Percentiles rank a stretch among this genome's conserved stretches.
Evolutionary conservation across 2,888 invertebrate species (phyloP).

Genomic region (Chrysolina oricalcia): DNA sequence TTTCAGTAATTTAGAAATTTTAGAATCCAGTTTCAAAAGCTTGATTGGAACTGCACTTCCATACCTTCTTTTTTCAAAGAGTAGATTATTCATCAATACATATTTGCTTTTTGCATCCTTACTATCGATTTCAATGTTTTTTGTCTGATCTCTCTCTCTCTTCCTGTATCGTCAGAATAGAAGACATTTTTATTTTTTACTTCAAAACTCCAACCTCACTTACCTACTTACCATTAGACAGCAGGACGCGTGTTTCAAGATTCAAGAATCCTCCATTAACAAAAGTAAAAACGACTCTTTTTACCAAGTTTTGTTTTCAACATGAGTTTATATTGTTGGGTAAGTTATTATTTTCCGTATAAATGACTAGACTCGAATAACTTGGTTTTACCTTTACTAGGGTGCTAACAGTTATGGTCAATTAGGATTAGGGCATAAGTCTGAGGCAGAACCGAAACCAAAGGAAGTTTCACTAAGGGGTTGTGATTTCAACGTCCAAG

Average conservation of each 20-base stretch:
- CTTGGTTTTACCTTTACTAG: constrained; percentile 69
- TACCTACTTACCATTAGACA: constrained; percentile 52
- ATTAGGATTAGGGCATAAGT: constrained; percentile 79
- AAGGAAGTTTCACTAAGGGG: constrained; percentile 67
- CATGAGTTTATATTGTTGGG: constrained; percentile 68
- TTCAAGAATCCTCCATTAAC: constrained; percentile 46
- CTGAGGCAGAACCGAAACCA: constrained; percentile 80
- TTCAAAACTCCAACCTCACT: constrained; percentile 55
- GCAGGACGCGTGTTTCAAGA: constrained; percentile 60
- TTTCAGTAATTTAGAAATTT: too few species aligned
- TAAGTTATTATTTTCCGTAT: constrained; percentile 54
- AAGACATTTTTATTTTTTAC: constrained; percentile 25
- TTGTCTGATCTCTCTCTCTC: constrained; percentile 16
- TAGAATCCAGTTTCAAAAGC: too few species aligned
- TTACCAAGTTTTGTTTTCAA: constrained; percentile 45
- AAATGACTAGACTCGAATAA: neutral
- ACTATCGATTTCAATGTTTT: constrained; percentile 4
- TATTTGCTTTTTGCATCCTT: neutral
- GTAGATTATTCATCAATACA: too few species aligned
- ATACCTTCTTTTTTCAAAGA: too few species aligned
- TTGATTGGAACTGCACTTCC: neutral
- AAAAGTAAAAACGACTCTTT: constrained; percentile 55
- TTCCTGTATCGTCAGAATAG: constrained; percentile 13
- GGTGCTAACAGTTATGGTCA: constrained; percentile 91
- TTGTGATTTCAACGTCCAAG: constrained; percentile 68